phyloP scores from a whole-genome alignment of 2,797 vertebrate genomes.

The Knipowitschia caucasica region DNA sequence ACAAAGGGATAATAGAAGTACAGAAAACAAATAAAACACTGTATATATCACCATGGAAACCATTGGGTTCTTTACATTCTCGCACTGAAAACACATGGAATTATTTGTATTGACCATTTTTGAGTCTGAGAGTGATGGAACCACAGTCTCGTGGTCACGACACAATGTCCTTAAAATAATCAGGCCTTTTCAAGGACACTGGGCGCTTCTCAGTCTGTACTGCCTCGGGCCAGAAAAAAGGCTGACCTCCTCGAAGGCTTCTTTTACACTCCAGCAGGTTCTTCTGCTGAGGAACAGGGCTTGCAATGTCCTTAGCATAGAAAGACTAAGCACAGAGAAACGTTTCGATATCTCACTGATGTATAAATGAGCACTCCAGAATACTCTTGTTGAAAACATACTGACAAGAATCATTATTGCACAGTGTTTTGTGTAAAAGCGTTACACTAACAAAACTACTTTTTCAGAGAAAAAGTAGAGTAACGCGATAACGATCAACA shows the following conservation, averaged over 20 bases:
- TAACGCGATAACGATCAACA: too few species aligned
- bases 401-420: too few species aligned
- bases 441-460: too few species aligned
- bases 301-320: background rate
- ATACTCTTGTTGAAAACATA: too few species aligned
- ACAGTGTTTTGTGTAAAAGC: too few species aligned
- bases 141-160: slow-evolving; percentile 1
- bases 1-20: background rate
- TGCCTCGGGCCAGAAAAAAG: background rate
- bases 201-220: slow-evolving; percentile 11
- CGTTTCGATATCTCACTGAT: too few species aligned
- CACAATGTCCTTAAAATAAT: slow-evolving; percentile 13
- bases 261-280: background rate
- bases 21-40: slow-evolving; percentile 8
- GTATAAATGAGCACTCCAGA: background rate
- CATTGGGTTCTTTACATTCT: slow-evolving; percentile 1
- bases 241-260: background rate
- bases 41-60: background rate
- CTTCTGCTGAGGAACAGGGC: background rate
- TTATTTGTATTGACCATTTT: background rate
- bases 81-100: slow-evolving; percentile 6
- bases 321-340: background rate
- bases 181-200: slow-evolving; percentile 16
- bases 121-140: slow-evolving; percentile 8
- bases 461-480: too few species aligned